Base-by-base conservation (phyloP, 1,140 invertebrate genomes). In the Lycorma delicatula region DNA sequence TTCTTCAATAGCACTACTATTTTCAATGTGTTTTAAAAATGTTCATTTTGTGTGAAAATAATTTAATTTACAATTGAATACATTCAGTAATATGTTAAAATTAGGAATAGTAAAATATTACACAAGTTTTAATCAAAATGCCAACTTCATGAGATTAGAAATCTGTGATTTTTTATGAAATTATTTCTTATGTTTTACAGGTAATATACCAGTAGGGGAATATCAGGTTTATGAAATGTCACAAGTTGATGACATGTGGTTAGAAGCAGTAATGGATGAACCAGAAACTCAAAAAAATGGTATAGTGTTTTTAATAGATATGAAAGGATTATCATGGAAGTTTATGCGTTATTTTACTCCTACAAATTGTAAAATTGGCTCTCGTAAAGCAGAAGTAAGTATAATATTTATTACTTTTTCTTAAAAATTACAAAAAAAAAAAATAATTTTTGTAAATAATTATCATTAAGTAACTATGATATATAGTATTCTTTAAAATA, bases 261-360 rank as follows among this genome's bases (percentile, higher is more conserved):
- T 71, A 26, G 69, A 69, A 57, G 51, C 64, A 4, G 63, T 65
- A 6, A 56, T 66, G 58, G 68, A 70, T 58, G 70, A 71, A 53
- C 54, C 59, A 18, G 62, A 68, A 54, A 70, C 69, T 9, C 60
- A 67, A 52, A 51, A 62, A 54, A 67, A 71, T 25, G 72, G 72
- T 7, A 41, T 72, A 1, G 67, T 70, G 49, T 63, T 68, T 23
- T 64, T 74, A n/a, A 53, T 73, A 7, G 72, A 74, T 58, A 64
- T 73, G 31, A 63, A 62, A 59, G 57, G 52, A 26, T 60, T 66
- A 29, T 63, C 67, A 3, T 71, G 63, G 65, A 68, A 63, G 56
- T 55, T 70, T 47, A 34, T 71, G 7, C 65, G 66, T 49, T 72
- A 69, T 66, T 59, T 71, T 12, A 71, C 70, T 16, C 71, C 70